Evolutionary conservation across 1,140 invertebrate genomes (phyloP).

Genomic region (Drosophila rufa): DNA sequence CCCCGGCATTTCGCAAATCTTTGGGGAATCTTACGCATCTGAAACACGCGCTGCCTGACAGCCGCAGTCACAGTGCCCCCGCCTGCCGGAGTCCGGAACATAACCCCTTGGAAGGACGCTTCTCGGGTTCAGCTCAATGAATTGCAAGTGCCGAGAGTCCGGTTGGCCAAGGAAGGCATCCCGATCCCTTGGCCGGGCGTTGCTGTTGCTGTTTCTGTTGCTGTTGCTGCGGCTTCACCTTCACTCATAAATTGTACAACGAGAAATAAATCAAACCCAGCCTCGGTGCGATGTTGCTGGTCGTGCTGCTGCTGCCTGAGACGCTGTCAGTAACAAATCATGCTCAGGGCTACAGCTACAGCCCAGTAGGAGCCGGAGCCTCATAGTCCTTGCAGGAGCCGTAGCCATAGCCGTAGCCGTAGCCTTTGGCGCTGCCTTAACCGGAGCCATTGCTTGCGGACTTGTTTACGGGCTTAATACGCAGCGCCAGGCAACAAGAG

Average conservation of each 20-base stretch:
- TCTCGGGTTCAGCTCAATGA: conserved; percentile 40
- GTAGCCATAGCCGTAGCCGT: conserved; percentile 15
- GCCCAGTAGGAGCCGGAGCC: conserved; percentile 60
- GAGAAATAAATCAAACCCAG: conserved; percentile 81
- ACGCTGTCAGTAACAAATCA: conserved; percentile 83
- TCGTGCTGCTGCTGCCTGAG: conserved; percentile 55
- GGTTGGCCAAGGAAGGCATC: conserved; percentile 12
- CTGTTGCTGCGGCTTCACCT: conserved; percentile 64
- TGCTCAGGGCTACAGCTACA: conserved; percentile 74
- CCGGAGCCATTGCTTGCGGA: conserved; percentile 53
- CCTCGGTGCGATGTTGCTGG: conserved; percentile 25
- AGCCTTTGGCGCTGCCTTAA: conserved; percentile 32
- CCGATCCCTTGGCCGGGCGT: conserved; percentile 20
- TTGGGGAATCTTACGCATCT: conserved; percentile 79
- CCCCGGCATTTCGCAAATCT: conserved; percentile 59
- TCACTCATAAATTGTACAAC: conserved; percentile 83
- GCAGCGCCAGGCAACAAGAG: conserved; percentile 28
- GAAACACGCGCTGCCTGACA: conserved; percentile 64
- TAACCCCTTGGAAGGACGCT: conserved; percentile 65
- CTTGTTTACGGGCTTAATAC: conserved; percentile 81
- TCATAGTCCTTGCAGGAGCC: conserved; percentile 10
- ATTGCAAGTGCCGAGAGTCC: conserved; percentile 43
- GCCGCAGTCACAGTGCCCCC: conserved; percentile 30
- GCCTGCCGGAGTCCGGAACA: conserved; percentile 22
- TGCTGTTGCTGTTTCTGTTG: conserved; percentile 21